Percentiles rank a stretch among this genome's conserved stretches.
Evolutionary conservation across 2,888 invertebrate genomes (phyloP).

Genomic region (Morpho deidamia): DNA sequence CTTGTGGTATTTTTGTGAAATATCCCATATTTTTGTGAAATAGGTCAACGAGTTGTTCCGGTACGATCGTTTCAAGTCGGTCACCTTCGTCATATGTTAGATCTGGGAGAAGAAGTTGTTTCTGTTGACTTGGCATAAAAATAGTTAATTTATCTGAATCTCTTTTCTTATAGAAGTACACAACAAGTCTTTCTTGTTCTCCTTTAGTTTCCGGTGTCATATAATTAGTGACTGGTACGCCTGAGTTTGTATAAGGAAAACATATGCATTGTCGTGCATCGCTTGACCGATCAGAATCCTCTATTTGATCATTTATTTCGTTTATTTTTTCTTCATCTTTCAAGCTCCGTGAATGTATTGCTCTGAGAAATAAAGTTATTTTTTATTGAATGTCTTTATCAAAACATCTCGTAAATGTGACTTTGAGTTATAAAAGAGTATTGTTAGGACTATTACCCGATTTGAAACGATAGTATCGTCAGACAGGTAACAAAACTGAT

Average conservation of each 20-base stretch:
- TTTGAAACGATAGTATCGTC: not conserved
- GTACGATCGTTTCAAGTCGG: constrained; percentile 20
- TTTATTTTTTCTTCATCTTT: not conserved
- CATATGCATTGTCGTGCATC: constrained; percentile 34
- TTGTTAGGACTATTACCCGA: constrained; percentile 2
- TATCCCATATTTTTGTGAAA: not conserved
- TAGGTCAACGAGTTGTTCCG: not conserved
- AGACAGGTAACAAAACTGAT: not conserved
- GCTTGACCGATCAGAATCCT: not conserved
- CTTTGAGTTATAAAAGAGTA: too few relatives aligned
- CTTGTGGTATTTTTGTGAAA: not conserved
- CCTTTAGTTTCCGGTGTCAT: constrained; percentile 26
- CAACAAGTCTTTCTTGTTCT: constrained; percentile 40
- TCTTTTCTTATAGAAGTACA: constrained; percentile 43
- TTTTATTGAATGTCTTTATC: not conserved
- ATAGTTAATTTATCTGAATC: constrained; percentile 31
- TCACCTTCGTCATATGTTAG: constrained; percentile 37
- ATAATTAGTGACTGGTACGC: constrained; percentile 27
- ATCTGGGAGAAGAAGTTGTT: constrained; percentile 48
- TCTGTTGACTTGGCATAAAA: constrained; percentile 41
- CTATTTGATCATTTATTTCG: not conserved
- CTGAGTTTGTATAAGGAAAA: constrained; percentile 21
- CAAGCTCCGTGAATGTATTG: not conserved
- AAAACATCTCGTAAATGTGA: not conserved
- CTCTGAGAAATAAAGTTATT: not conserved